Percentiles rank a stretch among this genome's conserved stretches.
These are phyloP conservation scores for Poeciliopsis retropinna DNA, from an alignment of 2,113 vertebrate species.

Conservation along the genomic window DNA sequence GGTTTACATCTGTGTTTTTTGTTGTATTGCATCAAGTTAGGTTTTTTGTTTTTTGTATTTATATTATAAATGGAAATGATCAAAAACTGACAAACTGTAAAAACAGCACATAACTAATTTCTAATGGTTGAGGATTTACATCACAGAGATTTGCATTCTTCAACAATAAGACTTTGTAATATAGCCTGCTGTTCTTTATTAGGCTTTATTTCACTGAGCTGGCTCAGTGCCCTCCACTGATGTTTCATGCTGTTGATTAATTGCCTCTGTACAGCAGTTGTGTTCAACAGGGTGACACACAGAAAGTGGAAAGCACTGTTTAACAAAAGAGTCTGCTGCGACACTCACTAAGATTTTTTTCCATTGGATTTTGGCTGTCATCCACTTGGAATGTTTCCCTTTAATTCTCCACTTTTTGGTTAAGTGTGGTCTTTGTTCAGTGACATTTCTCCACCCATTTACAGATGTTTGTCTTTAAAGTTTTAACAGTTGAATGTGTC, in stretches of 20 bases:
- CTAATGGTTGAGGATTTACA: slow-evolving; percentile 27
- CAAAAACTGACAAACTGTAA: not conserved
- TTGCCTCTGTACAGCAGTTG: slow-evolving; percentile 11
- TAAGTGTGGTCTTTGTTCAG: slow-evolving; percentile 5
- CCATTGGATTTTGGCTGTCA: slow-evolving; percentile 35
- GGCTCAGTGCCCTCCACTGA: slow-evolving; percentile 42
- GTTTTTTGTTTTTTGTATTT: no score
- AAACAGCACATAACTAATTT: slow-evolving; percentile 5
- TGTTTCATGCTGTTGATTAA: slow-evolving; percentile 42
- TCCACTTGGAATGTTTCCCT: slow-evolving; percentile 41
- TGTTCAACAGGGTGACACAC: slow-evolving; percentile 22
- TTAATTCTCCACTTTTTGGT: not conserved
- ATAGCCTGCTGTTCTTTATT: slow-evolving; percentile 21
- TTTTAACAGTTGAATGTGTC: not conserved
- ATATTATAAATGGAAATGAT: no score
- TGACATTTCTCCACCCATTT: slow-evolving; percentile 10
- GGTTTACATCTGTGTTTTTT: no score
- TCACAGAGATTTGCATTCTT: slow-evolving; percentile 43
- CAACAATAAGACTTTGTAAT: slow-evolving; percentile 60
- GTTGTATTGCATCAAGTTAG: no score
- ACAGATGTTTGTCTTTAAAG: slow-evolving; percentile 22
- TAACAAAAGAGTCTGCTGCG: slow-evolving; percentile 51
- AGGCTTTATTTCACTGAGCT: slow-evolving; percentile 33
- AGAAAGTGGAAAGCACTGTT: slow-evolving; percentile 41
- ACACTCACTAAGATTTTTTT: slow-evolving; percentile 20